These are phyloP conservation scores for Hippocampus mohnikei DNA, from an alignment of 2,113 vertebrate genomes.

Conservation along the genomic window DNA sequence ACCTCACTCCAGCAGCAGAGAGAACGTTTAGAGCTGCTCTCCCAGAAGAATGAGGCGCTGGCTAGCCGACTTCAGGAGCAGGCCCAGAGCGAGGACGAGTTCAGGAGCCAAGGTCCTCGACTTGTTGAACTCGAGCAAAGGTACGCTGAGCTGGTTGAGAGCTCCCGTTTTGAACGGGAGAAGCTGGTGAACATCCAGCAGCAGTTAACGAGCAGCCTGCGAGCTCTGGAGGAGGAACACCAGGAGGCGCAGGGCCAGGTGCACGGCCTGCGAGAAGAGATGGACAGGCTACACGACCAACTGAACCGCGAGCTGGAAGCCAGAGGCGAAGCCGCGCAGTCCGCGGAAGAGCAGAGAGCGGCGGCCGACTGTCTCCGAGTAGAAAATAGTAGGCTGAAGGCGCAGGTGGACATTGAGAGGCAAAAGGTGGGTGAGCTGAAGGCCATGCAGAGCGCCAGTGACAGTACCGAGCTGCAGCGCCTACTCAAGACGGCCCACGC, in stretches of 20 bases:
- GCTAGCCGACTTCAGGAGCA: constrained; percentile 79
- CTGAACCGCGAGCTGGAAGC: constrained; percentile 76
- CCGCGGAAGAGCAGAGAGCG: constrained; percentile 74
- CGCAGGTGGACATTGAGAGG: constrained; percentile 81
- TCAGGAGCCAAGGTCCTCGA: constrained; percentile 67
- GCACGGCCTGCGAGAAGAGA: constrained; percentile 77
- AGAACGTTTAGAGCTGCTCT: constrained; percentile 83
- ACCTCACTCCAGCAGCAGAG: constrained; percentile 87
- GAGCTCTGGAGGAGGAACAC: constrained; percentile 86
- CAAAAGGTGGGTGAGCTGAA: constrained; percentile 79
- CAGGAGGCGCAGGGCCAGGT: constrained; percentile 78
- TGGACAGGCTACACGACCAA: constrained; percentile 71
- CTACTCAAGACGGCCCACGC: constrained; percentile 78
- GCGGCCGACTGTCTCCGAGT: constrained; percentile 75
- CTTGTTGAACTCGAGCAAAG: constrained; percentile 84
- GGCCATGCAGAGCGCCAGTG: constrained; percentile 68
- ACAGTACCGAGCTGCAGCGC: constrained; percentile 76
- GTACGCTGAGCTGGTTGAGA: constrained; percentile 82
- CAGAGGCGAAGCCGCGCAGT: constrained; percentile 50
- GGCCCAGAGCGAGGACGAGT: constrained; percentile 67
- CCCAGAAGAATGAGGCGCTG: constrained; percentile 86
- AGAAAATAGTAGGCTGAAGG: constrained; percentile 82
- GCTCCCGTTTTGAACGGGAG: constrained; percentile 88
- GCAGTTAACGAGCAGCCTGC: constrained; percentile 86
- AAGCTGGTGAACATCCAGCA: constrained; percentile 94